These are phyloP conservation scores for Neogobius melanostomus DNA, from an alignment of 2,113 vertebrate genomes.

Conservation along the genomic window DNA sequence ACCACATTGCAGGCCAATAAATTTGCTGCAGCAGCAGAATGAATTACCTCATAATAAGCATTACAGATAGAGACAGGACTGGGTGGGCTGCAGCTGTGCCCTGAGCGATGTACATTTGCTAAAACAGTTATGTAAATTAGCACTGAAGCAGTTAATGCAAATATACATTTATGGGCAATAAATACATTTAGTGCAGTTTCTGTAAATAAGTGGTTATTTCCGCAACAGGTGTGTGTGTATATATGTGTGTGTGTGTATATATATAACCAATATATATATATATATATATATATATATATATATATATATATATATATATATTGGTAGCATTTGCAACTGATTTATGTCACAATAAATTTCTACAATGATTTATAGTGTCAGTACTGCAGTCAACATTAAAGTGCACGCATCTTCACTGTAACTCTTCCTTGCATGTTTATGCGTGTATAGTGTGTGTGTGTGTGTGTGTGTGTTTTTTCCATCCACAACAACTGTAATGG, in stretches of 20 bases:
- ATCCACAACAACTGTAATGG: conserved; percentile 6
- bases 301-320: too few relatives aligned
- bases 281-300: too few relatives aligned
- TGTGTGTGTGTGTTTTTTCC: conserved; percentile 39
- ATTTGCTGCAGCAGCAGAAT: background rate
- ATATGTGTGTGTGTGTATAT: too few relatives aligned
- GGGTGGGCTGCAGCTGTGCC: background rate
- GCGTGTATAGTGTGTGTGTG: background rate
- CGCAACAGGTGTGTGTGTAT: too few relatives aligned
- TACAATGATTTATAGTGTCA: conserved; percentile 4
- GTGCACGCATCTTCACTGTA: conserved; percentile 23
- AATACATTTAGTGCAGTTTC: background rate
- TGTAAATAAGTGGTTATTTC: too few relatives aligned
- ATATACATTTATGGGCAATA: conserved; percentile 13
- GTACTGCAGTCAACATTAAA: background rate
- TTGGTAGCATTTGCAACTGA: conserved; percentile 9
- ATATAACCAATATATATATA: too few relatives aligned
- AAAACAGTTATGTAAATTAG: conserved; percentile 12
- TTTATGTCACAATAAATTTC: background rate
- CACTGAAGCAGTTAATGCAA: background rate
- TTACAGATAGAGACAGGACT: background rate
- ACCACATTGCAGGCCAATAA: background rate
- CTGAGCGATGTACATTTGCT: background rate
- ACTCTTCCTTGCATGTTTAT: background rate
- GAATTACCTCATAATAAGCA: background rate